Percentiles rank a stretch among this genome's conserved stretches.
These are phyloP conservation scores for Camptogramma bilineatum DNA, from an alignment of 2,888 invertebrate genomes.

Conservation along the genomic window DNA sequence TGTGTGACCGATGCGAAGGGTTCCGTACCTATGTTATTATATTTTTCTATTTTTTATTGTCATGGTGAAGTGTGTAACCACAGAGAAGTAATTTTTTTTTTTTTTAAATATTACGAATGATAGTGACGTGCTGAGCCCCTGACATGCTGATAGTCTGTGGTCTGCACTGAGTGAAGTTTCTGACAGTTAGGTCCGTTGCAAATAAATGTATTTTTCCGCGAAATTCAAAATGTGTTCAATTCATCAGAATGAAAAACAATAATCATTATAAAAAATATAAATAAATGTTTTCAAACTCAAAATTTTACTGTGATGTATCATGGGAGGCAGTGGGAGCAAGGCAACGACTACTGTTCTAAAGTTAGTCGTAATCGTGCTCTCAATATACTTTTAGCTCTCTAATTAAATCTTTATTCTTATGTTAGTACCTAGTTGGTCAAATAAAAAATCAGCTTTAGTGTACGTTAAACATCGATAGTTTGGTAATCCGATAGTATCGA, in stretches of 20 bases:
- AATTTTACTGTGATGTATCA: constrained; percentile 24
- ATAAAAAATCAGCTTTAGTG: too few species aligned
- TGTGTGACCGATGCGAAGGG: too few species aligned
- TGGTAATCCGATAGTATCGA: too few species aligned
- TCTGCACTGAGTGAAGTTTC: neutral
- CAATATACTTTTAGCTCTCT: too few species aligned
- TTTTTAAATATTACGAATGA: neutral
- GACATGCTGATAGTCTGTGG: too few species aligned
- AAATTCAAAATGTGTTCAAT: constrained; percentile 12
- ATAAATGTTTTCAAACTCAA: constrained; percentile 11
- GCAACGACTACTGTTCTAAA: constrained; percentile 38
- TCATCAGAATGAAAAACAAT: neutral
- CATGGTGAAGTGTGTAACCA: too few species aligned
- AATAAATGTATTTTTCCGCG: constrained; percentile 5
- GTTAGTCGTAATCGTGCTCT: constrained; percentile 35
- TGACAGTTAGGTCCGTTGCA: neutral
- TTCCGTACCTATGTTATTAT: too few species aligned
- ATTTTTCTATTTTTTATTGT: too few species aligned
- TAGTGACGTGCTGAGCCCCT: neutral
- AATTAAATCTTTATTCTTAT: too few species aligned
- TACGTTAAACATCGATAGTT: too few species aligned
- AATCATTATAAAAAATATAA: constrained; percentile 12
- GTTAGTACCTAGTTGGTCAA: too few species aligned
- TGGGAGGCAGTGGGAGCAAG: constrained; percentile 49
- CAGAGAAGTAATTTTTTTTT: too few species aligned